A percentile compares a stretch with the other conserved stretches of the same genome.
Conservation (phyloP, 2,113 vertebrate species). For the Thunnus maccoyii region DNA sequence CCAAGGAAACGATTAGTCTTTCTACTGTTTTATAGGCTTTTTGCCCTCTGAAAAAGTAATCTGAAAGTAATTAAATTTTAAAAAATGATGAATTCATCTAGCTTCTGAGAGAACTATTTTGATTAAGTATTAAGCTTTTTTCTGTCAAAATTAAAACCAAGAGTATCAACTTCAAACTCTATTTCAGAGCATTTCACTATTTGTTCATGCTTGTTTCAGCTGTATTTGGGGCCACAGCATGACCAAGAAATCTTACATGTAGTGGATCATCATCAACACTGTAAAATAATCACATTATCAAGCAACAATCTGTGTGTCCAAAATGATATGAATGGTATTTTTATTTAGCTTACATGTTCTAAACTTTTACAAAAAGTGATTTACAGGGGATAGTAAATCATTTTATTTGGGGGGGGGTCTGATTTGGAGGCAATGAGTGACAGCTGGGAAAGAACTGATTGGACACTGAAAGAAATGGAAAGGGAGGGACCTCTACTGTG, state of each 20-base stretch:
- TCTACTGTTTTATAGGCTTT: slow-evolving; percentile 37
- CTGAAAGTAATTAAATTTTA: slow-evolving; percentile 27
- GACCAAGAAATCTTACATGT: slow-evolving; percentile 12
- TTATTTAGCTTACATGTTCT: slow-evolving; percentile 19
- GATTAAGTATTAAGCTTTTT: neutral
- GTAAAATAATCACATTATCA: slow-evolving; percentile 29
- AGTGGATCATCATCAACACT: slow-evolving; percentile 33
- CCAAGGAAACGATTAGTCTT: slow-evolving; percentile 59
- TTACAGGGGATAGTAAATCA: slow-evolving; percentile 59
- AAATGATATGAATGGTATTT: slow-evolving; percentile 36
- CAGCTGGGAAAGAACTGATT: slow-evolving; percentile 82
- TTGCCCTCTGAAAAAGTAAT: slow-evolving; percentile 38
- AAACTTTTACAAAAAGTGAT: slow-evolving; percentile 60
- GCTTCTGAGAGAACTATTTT: neutral
- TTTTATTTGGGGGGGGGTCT: slow-evolving; percentile 30
- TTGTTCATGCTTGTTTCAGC: slow-evolving; percentile 3
- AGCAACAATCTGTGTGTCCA: slow-evolving; percentile 27
- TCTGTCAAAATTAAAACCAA: slow-evolving; percentile 23
- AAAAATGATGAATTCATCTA: slow-evolving; percentile 25
- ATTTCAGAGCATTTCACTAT: neutral
- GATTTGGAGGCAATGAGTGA: slow-evolving; percentile 77
- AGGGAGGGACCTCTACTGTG: slow-evolving; percentile 78
- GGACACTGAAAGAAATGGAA: slow-evolving; percentile 81
- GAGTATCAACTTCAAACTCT: neutral
- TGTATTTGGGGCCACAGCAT: slow-evolving; percentile 10